Conservation (phyloP, 2,113 vertebrate genomes). For the Lophura nycthemera region DNA sequence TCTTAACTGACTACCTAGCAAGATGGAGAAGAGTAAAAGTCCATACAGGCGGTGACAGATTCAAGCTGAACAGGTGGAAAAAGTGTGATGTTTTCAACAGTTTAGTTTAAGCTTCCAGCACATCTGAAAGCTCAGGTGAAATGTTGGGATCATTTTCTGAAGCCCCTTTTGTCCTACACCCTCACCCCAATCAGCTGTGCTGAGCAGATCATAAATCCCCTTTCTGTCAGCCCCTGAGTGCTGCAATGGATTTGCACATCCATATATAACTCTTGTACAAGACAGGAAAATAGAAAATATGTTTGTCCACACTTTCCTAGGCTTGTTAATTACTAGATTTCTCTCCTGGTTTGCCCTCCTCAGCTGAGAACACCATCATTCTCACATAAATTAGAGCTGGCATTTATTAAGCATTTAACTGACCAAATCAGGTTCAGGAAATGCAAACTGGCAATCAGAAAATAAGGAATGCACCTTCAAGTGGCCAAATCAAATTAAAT, state of each 20-base stretch:
- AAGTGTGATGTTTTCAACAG: conserved; percentile 2
- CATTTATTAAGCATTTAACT: not conserved
- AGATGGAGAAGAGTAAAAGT: not conserved
- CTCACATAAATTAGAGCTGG: not conserved
- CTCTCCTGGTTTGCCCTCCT: not conserved
- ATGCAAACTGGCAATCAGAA: not conserved
- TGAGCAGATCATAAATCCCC: conserved; percentile 4
- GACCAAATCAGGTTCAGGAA: not conserved
- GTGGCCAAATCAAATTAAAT: not conserved
- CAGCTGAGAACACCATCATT: not conserved
- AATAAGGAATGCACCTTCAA: not conserved
- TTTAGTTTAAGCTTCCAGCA: conserved; percentile 2
- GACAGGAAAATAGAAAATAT: conserved; percentile 14
- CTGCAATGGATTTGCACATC: not conserved
- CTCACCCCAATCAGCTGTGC: not conserved
- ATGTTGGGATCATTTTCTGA: not conserved
- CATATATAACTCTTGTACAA: not conserved
- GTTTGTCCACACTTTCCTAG: not conserved
- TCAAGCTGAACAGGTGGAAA: not conserved
- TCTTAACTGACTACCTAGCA: conserved; percentile 11
- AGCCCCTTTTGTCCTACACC: not conserved
- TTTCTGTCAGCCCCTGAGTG: not conserved
- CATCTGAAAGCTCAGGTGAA: conserved; percentile 26
- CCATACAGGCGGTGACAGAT: not conserved
- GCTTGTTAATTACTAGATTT: not conserved